Base-by-base conservation (phyloP, 2,888 invertebrate genomes). In the Caenorhabditis sp. region DNA sequence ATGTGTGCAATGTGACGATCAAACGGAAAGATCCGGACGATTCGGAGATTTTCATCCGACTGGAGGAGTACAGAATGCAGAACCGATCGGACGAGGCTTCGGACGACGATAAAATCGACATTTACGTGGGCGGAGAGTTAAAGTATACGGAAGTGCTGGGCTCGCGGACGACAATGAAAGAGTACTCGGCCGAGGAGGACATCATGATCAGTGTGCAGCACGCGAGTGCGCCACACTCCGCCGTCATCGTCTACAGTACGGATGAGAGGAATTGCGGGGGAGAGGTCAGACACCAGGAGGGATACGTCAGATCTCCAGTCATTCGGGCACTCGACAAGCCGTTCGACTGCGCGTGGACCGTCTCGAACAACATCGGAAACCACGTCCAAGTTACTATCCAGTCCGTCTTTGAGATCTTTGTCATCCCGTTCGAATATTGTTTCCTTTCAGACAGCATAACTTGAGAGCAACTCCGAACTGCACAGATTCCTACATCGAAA, bases 401-500 rank as follows among this genome's bases (percentile, higher is more conserved):
- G 72, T 72, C 39, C 63, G 62, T 58, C 41, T 22, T 11, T 13
- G 13, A 13, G n/a, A 30, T 17, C 4, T 4, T 30, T 13, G 37
- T 11, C 4, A 7, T 9, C 1, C 15, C 17, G 11, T 24, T 32
- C n/a, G 1, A 0, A 30, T 15, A 43, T 30, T 9, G 20, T 13
- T n/a, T 9, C 1, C 6, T 71, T 71, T 26, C 56, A 71, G 61
- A 11, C 39, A 35, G 17, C 73, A 73, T 39, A 65, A 73, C 26
- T 32, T 74, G 43, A 48, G 15, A 17, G 26, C 15, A 0, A 45
- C 66, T 0, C 46, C 52, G 1, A 68, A 68, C 43, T 87, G 87
- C 63, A 77, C 79, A 4, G 83, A 83, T 17, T 83, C 84, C 4
- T 87, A 83, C 62, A 41, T 87, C 8, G 88, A 87, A 78, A 55